Evolutionary conservation across 2,113 vertebrate species (phyloP).

Genomic region (Cisticola juncidis): DNA sequence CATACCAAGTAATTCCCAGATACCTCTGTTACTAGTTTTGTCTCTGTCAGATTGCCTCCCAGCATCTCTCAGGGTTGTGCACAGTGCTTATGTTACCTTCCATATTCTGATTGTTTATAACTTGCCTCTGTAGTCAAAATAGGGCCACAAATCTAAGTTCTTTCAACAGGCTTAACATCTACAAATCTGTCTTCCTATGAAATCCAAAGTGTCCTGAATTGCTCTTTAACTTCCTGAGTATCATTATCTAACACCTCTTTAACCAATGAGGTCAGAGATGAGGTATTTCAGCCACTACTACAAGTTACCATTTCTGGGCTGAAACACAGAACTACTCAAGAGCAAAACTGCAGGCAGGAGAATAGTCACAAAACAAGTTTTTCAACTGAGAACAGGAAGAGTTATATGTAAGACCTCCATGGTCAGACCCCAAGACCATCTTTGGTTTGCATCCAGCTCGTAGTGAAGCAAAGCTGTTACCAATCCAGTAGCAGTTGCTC

Average conservation of each 20-base stretch:
- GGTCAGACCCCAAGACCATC: neutral
- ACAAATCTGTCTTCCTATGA: neutral
- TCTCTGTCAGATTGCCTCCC: neutral
- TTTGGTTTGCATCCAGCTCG: neutral
- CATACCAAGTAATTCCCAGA: neutral
- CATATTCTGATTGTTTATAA: neutral
- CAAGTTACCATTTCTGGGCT: neutral
- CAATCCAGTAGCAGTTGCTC: neutral
- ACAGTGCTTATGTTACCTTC: neutral
- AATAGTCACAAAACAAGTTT: neutral
- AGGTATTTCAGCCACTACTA: neutral
- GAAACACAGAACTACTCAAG: neutral
- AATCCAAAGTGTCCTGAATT: neutral
- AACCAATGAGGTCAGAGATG: neutral
- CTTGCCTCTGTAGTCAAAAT: neutral
- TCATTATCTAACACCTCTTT: slow-evolving; percentile 32
- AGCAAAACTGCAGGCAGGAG: neutral
- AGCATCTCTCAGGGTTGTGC: neutral
- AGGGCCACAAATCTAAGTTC: neutral
- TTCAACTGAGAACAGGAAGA: neutral
- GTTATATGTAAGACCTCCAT: neutral
- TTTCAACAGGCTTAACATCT: neutral
- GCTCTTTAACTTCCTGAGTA: neutral
- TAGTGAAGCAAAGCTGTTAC: neutral
- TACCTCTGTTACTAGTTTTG: neutral